phyloP scores from a whole-genome alignment of 2,113 vertebrate species.

The Gobio gobio region DNA sequence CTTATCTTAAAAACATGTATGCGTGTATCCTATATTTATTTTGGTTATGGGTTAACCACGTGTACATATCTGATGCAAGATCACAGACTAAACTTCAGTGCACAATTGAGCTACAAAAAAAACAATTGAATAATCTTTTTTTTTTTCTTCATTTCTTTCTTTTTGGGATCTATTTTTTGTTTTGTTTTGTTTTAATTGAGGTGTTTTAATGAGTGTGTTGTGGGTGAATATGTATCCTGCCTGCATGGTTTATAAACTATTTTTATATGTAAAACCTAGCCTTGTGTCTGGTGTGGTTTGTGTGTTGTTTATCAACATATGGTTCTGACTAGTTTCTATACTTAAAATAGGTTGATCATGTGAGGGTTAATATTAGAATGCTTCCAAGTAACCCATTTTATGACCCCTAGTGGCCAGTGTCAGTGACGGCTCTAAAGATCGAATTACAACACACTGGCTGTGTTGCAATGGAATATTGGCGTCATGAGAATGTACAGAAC shows the following conservation, averaged over 20 bases:
- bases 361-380: conserved; percentile 61
- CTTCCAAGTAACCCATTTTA: not conserved
- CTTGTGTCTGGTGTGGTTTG: conserved; percentile 26
- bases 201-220: conserved; percentile 59
- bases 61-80: conserved; percentile 71
- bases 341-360: conserved; percentile 60
- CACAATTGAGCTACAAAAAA: conserved; percentile 43
- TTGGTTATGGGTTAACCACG: conserved; percentile 61
- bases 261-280: conserved; percentile 68
- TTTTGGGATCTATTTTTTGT: conserved; percentile 48
- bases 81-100: conserved; percentile 49
- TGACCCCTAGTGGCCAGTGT: conserved; percentile 26
- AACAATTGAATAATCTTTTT: conserved; percentile 3
- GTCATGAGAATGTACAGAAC: not conserved
- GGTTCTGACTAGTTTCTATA: conserved; percentile 36
- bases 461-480: not conserved
- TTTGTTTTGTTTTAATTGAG: conserved; percentile 47
- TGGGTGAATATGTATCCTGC: conserved; percentile 58
- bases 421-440: not conserved
- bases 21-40: conserved; percentile 75
- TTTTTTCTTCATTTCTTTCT: conserved; percentile 18
- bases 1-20: conserved; percentile 57
- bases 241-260: conserved; percentile 78
- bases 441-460: not conserved
- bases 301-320: conserved; percentile 41